Percentiles rank a stretch among this genome's conserved stretches.
These are phyloP conservation scores for Falco berigora DNA, from an alignment of 2,797 vertebrate species.

Conservation along the genomic window DNA sequence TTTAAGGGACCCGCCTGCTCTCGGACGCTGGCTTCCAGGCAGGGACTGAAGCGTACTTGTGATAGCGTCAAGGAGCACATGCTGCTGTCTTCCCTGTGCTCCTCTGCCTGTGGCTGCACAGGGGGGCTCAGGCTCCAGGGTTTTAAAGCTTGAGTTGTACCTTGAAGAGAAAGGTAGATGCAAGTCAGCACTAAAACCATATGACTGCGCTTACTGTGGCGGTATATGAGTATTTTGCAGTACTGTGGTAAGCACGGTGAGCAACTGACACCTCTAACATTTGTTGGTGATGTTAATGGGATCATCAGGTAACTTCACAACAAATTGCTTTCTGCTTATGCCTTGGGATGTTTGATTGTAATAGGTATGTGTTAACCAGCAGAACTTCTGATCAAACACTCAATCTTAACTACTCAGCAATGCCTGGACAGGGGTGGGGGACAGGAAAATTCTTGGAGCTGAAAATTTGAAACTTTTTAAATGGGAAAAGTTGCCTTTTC, in stretches of 20 bases:
- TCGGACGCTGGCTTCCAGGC: neutral
- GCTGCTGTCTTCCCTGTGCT: neutral
- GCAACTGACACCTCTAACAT: accelerated
- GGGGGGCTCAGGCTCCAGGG: neutral
- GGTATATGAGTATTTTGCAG: neutral
- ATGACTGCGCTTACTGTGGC: neutral
- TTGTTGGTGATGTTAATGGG: neutral
- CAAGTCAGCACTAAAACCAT: neutral
- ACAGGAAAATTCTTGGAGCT: neutral
- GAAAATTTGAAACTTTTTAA: neutral
- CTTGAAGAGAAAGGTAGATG: neutral
- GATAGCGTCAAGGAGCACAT: neutral
- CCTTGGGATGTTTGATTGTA: neutral
- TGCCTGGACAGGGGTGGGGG: neutral
- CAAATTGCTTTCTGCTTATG: neutral
- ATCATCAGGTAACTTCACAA: neutral
- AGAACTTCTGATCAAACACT: neutral
- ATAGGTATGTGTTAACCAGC: neutral
- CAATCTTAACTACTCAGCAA: neutral
- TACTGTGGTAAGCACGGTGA: neutral
- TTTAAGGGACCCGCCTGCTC: slow-evolving; percentile 14
- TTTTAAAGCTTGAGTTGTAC: neutral
- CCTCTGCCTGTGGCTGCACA: neutral
- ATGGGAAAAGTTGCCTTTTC: slow-evolving; percentile 33
- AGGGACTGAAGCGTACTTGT: accelerated